These are phyloP conservation scores for Pegoplata infirma DNA, from an alignment of 2,888 invertebrate species.

Conservation along the genomic window DNA sequence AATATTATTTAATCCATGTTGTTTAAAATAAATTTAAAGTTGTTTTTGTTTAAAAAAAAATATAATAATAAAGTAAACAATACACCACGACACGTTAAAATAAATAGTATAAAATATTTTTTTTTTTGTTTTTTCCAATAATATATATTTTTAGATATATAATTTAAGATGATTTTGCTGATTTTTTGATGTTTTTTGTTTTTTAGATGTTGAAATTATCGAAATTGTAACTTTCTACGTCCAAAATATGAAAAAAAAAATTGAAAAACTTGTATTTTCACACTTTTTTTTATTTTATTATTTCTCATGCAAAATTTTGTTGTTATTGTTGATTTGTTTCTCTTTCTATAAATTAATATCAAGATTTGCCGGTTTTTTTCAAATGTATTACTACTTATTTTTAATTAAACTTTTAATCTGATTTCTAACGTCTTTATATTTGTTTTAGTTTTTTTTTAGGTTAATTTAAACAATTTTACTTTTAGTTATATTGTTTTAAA, in stretches of 20 bases:
- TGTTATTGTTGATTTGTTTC: constrained; percentile 1
- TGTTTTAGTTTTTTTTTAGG: constrained; percentile 60
- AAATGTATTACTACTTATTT: constrained; percentile 39
- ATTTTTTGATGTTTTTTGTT: constrained; percentile 16
- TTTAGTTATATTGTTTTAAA: constrained; percentile 64
- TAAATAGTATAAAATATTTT: constrained; percentile 32
- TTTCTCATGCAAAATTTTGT: constrained; percentile 8
- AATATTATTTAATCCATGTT: constrained; percentile 37
- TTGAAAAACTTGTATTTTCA: constrained; percentile 47
- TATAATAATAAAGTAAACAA: constrained; percentile 32
- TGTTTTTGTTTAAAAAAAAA: constrained; percentile 16
- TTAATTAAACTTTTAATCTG: constrained; percentile 34
- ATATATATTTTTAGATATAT: background rate
- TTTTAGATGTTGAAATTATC: constrained; percentile 15
- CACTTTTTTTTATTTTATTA: constrained; percentile 19
- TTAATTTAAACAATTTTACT: constrained; percentile 65
- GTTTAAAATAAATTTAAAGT: constrained; percentile 19
- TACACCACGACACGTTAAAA: constrained; percentile 55
- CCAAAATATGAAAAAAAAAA: constrained; percentile 23
- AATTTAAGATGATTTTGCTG: constrained; percentile 26
- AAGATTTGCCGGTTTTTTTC: constrained; percentile 40
- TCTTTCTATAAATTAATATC: constrained; percentile 24
- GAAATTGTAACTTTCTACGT: constrained; percentile 46
- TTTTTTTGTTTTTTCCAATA: constrained; percentile 5
- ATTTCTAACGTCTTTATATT: constrained; percentile 51